A percentile compares a stretch with the other conserved stretches of the same genome.
phyloP scores from a whole-genome alignment of 2,113 vertebrate species.

The Albula goreensis region DNA sequence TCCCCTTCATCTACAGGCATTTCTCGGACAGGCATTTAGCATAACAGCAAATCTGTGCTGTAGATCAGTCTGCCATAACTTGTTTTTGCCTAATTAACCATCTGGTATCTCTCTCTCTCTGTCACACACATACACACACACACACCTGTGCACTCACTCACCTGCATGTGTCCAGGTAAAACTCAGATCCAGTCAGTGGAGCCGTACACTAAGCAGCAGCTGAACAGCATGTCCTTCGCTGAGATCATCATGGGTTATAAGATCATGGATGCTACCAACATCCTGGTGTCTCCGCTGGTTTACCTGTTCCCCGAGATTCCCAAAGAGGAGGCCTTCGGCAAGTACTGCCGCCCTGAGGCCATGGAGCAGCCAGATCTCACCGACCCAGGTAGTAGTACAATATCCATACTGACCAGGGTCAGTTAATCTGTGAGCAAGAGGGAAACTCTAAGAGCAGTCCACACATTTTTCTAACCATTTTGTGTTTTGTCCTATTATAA shows the following conservation, averaged over 20 bases:
- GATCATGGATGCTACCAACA: conserved; percentile 99
- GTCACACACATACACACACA: background rate
- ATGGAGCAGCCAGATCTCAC: conserved; percentile 79
- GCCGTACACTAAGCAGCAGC: conserved; percentile 98
- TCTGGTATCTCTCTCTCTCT: background rate
- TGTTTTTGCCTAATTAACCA: too few species aligned
- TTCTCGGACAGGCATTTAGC: too few species aligned
- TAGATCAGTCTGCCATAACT: too few species aligned
- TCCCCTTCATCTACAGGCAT: too few species aligned
- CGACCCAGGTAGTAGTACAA: conserved; percentile 84
- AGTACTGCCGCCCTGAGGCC: conserved; percentile 92
- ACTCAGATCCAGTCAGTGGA: conserved; percentile 99
- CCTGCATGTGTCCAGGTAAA: conserved; percentile 73
- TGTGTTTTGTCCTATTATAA: conserved; percentile 17
- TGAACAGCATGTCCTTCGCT: conserved; percentile 97
- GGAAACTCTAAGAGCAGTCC: background rate
- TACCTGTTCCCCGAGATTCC: conserved; percentile 96
- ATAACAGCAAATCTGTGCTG: too few species aligned
- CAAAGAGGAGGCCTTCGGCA: conserved; percentile 96
- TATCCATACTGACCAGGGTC: background rate
- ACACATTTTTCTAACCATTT: background rate
- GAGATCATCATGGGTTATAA: conserved; percentile 99
- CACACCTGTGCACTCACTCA: background rate
- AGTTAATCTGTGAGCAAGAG: background rate
- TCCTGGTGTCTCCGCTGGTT: conserved; percentile 92